Evolutionary conservation across 2,113 vertebrate genomes (phyloP).

Genomic region (Anseranas semipalmata): DNA sequence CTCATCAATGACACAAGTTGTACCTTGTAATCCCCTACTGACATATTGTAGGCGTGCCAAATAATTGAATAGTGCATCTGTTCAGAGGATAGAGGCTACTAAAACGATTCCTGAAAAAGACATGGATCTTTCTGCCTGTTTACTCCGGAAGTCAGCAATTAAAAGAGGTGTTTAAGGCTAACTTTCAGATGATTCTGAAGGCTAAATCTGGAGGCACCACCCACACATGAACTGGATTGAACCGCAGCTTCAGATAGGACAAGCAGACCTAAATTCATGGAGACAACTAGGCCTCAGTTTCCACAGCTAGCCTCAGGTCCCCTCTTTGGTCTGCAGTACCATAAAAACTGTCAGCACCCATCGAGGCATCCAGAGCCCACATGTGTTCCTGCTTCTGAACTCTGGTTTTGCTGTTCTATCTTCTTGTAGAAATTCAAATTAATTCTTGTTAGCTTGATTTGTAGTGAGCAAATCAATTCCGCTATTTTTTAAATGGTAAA

Average conservation of each 20-base stretch:
- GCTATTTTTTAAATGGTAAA: not conserved
- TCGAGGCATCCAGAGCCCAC: rapidly evolving
- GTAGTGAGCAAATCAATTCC: not conserved
- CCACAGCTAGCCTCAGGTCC: rapidly evolving
- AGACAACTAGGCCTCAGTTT: not conserved
- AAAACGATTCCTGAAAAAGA: not conserved
- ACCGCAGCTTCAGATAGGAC: not conserved
- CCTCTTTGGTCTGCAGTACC: not conserved
- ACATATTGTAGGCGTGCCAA: not conserved
- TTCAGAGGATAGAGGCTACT: not conserved
- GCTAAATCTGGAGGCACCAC: constrained; percentile 27
- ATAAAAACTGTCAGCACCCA: rapidly evolving
- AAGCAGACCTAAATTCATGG: not conserved
- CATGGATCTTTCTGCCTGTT: not conserved
- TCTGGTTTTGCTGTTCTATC: not conserved
- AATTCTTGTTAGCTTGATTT: no score
- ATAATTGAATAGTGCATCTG: not conserved
- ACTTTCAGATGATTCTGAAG: not conserved
- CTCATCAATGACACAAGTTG: not conserved
- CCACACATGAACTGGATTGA: not conserved
- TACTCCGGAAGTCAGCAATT: not conserved
- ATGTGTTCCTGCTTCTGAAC: rapidly evolving
- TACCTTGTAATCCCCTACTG: not conserved
- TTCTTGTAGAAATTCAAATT: not conserved
- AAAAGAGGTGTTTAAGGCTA: not conserved